Percentiles rank a stretch among this genome's conserved stretches.
These are phyloP conservation scores for Macroramphosus scolopax DNA, from an alignment of 2,797 vertebrate species.

Conservation along the genomic window DNA sequence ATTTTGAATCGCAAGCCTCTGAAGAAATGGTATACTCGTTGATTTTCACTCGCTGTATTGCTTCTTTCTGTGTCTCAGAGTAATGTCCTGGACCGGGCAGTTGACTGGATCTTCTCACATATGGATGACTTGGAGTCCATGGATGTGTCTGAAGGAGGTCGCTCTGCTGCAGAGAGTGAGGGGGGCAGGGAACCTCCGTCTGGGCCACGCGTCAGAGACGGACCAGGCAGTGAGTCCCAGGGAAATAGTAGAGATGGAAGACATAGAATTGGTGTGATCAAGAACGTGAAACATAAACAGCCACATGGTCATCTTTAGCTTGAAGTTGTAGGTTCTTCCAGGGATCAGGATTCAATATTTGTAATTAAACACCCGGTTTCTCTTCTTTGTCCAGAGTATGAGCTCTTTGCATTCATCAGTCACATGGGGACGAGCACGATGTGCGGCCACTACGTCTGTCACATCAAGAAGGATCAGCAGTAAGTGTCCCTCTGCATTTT, in stretches of 20 bases:
- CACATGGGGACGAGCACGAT: conserved; percentile 99
- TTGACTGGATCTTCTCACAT: conserved; percentile 99
- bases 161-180: conserved; percentile 91
- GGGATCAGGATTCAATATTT: background rate
- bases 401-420: conserved; percentile 97
- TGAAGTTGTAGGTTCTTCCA: background rate
- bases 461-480: conserved; percentile 99
- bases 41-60: no score
- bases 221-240: conserved; percentile 88
- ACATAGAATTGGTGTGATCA: no score
- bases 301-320: background rate
- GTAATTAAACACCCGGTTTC: background rate
- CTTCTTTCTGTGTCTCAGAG: conserved; percentile 77
- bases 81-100: conserved; percentile 92
- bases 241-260: background rate
- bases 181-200: conserved; percentile 82
- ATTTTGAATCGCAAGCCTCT: no score
- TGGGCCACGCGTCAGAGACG: conserved; percentile 93
- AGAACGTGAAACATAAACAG: no score
- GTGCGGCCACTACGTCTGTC: conserved; percentile 98
- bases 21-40: no score
- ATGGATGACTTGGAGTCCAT: conserved; percentile 97
- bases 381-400: conserved; percentile 82
- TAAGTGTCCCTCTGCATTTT: conserved; percentile 68
- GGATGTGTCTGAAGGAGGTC: conserved; percentile 96